Base-by-base conservation (phyloP, 1,140 invertebrate species). In the Battus philenor region DNA sequence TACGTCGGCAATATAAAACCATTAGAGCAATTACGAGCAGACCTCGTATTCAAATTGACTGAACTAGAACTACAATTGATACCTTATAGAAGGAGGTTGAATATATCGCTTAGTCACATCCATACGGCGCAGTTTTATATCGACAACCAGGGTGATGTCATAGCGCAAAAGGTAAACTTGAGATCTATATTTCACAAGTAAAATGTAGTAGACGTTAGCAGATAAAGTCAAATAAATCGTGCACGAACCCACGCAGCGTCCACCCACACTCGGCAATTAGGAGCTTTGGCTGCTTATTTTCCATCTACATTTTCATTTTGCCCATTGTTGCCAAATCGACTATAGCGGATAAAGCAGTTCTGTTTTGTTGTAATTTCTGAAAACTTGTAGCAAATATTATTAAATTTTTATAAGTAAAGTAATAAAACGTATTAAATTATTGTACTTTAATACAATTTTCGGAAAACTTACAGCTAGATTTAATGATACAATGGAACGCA, bases 111-210 rank as follows among this genome's bases (percentile, higher is more conserved):
- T 1, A 89, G 89, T 24, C 91, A 93, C 66, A 87, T 94, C 9
- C 91, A 91, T 53, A 92, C 89, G 2, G 90, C 93, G 17, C 92
- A 94, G 62, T 91, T 90, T 60, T 93, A 92, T 64, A 88, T 94
- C 22, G 90, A 93, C 58, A 91, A 90, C 59, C 90, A 92, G 62
- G 91, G 91, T 2, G 88, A 89, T n/a, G 88, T 90, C 46, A 92
- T 93, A 43, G 91, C 91, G 44, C 86, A 90, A 54, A 86, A 89
- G 80, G 90, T 90, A 72, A 41, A 7, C 36, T 36, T 17, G 29
- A 26, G 15, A 27, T 41, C 13, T 27, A 27, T 17, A 41, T 29
- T 29, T 18, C 24, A n/a, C 15, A 17, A 41, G 24, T 16, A 27
- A 9, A 27, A 15, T 41, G 24, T 11, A 26, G 27, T 26, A 39